These are phyloP conservation scores for Cyanoliseus patagonus DNA, from an alignment of 2,113 vertebrate genomes.

Conservation along the genomic window DNA sequence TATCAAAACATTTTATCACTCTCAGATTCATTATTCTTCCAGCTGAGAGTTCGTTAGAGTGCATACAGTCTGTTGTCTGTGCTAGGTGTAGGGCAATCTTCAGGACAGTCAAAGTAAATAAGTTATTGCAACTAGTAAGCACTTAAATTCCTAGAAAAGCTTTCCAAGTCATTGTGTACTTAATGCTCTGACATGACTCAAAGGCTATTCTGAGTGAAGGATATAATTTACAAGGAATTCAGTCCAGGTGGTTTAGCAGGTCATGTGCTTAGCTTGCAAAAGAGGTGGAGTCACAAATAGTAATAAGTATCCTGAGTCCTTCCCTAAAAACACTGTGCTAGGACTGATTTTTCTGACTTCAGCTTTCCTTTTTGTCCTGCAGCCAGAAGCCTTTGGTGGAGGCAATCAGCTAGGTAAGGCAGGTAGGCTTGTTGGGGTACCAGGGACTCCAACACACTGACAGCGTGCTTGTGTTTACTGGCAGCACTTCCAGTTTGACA, in stretches of 20 bases:
- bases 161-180: neutral
- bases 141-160: neutral
- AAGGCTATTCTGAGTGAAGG: neutral
- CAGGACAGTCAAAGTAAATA: neutral
- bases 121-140: neutral
- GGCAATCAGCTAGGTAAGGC: neutral
- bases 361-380: neutral
- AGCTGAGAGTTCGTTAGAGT: rapidly evolving
- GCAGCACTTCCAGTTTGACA: neutral
- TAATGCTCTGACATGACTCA: neutral
- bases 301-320: neutral
- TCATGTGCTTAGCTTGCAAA: neutral
- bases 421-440: neutral
- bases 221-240: neutral
- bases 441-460: neutral
- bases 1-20: neutral
- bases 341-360: neutral
- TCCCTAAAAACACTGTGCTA: neutral
- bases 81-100: neutral
- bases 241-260: neutral
- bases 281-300: neutral
- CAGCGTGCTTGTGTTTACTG: neutral
- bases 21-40: neutral
- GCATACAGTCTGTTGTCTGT: rapidly evolving
- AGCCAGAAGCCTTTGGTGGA: neutral